These are phyloP conservation scores for Stenoptilia bipunctidactyla DNA, from an alignment of 2,888 invertebrate species.

Conservation along the genomic window DNA sequence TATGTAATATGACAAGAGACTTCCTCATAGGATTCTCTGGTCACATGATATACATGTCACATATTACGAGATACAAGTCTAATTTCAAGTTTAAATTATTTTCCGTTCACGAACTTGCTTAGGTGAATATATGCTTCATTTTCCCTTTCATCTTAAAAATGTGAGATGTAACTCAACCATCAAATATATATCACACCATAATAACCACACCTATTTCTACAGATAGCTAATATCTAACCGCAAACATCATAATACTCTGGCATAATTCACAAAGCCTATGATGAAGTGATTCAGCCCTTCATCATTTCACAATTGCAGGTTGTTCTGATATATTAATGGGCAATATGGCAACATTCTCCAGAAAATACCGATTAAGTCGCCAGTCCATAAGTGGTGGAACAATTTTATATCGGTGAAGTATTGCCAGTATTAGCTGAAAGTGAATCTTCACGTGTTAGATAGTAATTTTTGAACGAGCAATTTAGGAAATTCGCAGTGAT, in stretches of 20 bases:
- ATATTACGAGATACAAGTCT: too few species aligned
- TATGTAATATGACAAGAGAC: too few species aligned
- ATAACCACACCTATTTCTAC: too few species aligned
- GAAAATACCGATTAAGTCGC: conserved; percentile 2
- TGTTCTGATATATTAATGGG: conserved; percentile 33
- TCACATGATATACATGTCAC: too few species aligned
- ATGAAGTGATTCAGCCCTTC: conserved; percentile 42
- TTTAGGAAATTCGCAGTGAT: neutral
- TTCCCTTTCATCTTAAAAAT: too few species aligned
- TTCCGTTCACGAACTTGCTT: too few species aligned
- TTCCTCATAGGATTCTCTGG: too few species aligned
- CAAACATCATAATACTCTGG: conserved; percentile 13
- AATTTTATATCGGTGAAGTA: conserved; percentile 2
- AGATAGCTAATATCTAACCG: neutral
- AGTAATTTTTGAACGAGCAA: neutral
- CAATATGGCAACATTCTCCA: conserved; percentile 17
- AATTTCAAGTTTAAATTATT: too few species aligned
- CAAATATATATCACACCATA: too few species aligned
- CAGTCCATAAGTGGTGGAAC: neutral
- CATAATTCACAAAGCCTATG: conserved; percentile 25
- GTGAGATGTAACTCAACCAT: too few species aligned
- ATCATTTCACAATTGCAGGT: conserved; percentile 27
- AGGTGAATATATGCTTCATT: too few species aligned
- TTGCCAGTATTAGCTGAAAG: neutral
- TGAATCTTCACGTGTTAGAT: conserved; percentile 1